phyloP scores from a whole-genome alignment of 1,140 invertebrate species.

The Scaptomyza pallida region DNA sequence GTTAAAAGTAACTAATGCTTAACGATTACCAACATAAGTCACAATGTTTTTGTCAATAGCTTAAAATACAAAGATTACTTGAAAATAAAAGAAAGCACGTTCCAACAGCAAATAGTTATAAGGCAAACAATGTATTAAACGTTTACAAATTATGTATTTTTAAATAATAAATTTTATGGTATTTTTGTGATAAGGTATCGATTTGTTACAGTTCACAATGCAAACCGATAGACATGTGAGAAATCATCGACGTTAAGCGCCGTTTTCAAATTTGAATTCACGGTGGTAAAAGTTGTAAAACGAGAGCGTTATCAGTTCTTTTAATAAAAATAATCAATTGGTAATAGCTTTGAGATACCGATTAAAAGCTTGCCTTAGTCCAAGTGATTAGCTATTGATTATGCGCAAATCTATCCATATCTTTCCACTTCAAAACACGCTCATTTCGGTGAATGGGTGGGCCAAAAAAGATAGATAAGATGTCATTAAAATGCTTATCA shows the following conservation, averaged over 20 bases:
- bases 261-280: too few species aligned
- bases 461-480: constrained; percentile 21
- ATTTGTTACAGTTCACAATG: not conserved
- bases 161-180: not conserved
- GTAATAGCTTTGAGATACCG: constrained; percentile 10
- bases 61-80: too few species aligned
- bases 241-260: not conserved
- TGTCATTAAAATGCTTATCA: constrained; percentile 7
- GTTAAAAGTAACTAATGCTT: too few species aligned
- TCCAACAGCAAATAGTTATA: too few species aligned
- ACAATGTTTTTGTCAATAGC: too few species aligned
- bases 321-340: too few species aligned
- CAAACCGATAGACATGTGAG: not conserved
- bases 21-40: too few species aligned
- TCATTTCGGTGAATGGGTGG: constrained; percentile 35
- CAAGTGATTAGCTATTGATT: constrained; percentile 3
- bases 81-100: too few species aligned
- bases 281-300: too few species aligned
- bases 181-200: not conserved
- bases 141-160: too few species aligned
- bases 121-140: too few species aligned
- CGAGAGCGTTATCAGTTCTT: not conserved
- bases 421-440: constrained; percentile 5
- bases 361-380: constrained; percentile 8
- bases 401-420: constrained; percentile 25